Base-by-base conservation (phyloP, 2,888 invertebrate genomes). In the Frankliniella intonsa region DNA sequence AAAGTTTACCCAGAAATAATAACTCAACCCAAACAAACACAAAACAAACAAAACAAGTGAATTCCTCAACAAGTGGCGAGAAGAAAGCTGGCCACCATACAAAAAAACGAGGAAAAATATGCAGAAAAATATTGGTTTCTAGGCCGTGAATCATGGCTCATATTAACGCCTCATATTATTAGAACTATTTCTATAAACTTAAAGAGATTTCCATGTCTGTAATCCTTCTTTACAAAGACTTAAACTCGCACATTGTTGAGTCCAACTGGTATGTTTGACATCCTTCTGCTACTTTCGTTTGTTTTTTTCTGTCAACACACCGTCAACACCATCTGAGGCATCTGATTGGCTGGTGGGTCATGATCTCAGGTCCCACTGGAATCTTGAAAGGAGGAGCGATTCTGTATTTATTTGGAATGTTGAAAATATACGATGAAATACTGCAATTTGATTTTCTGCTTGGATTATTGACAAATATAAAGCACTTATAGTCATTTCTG, bases 31-130 rank as follows among this genome's bases (percentile, higher is more conserved):
- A 76, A 76, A 76, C 69, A 76, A 76, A 25, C 69, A 76, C 69
- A 76, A 76, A 76, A 76, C 25, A 76, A 69, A 76, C 69, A 76
- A 76, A 76, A 76, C 69, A 76, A 76, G 69, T 76, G 69, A 76
- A 12, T 76, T 76, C 62, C n/a, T 22, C 69, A 76, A 76, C 69
- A 76, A 76, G 69, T 76, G 69, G 69, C 69, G 25, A 22, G 69
- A 25, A 25, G 38, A 38, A 38, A 5, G 10, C 25, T 76, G 69
- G 69, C 69, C 69, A 76, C 22, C 69, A 11, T 25, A 69, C 9
- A 22, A 69, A 5, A 76, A 8, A 25, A 22, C 22, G 25, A 76
- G 5, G 5, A 38, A 38, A 38, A 5, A 38, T 38, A 5, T 5
- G 5, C 38, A 38, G 2, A 38, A 38, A 3, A 38, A 38, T 38